Evolutionary conservation across 2,113 vertebrate species (phyloP).

Genomic region (Mirza zaza): DNA sequence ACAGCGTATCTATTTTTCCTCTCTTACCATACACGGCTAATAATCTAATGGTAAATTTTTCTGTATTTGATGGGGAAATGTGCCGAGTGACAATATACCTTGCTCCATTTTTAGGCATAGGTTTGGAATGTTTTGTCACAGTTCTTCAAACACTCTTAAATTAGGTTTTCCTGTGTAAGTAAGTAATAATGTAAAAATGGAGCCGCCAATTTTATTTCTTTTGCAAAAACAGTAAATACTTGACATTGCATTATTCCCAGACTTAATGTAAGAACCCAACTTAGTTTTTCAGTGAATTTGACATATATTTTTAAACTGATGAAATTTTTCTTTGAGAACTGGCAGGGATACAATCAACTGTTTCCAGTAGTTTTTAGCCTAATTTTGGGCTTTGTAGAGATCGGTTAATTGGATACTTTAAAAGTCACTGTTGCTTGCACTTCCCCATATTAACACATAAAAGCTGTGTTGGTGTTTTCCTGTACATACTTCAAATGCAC

Average conservation of each 20-base stretch:
- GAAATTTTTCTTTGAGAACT: slow-evolving; percentile 74
- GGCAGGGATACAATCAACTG: slow-evolving; percentile 81
- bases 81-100: slow-evolving; percentile 79
- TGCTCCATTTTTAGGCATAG: slow-evolving; percentile 72
- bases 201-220: slow-evolving; percentile 76
- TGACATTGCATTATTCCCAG: slow-evolving; percentile 70
- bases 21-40: slow-evolving; percentile 64
- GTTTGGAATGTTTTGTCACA: slow-evolving; percentile 79
- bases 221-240: slow-evolving; percentile 76
- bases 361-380: slow-evolving; percentile 72
- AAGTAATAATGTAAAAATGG: slow-evolving; percentile 71
- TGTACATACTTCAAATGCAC: slow-evolving; percentile 86
- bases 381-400: slow-evolving; percentile 73
- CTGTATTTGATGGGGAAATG: slow-evolving; percentile 74
- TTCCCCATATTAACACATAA: slow-evolving; percentile 81
- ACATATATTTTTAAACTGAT: slow-evolving; percentile 52
- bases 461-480: slow-evolving; percentile 83
- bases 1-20: slow-evolving; percentile 61
- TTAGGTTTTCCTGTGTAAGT: slow-evolving; percentile 38
- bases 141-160: slow-evolving; percentile 64
- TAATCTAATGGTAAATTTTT: slow-evolving; percentile 62
- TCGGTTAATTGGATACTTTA: slow-evolving; percentile 80
- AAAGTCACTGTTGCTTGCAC: slow-evolving; percentile 76
- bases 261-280: slow-evolving; percentile 71
- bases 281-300: slow-evolving; percentile 69